Evolutionary conservation across 2,113 vertebrate species (phyloP).

Genomic region (Microcebus lehilahytsara): DNA sequence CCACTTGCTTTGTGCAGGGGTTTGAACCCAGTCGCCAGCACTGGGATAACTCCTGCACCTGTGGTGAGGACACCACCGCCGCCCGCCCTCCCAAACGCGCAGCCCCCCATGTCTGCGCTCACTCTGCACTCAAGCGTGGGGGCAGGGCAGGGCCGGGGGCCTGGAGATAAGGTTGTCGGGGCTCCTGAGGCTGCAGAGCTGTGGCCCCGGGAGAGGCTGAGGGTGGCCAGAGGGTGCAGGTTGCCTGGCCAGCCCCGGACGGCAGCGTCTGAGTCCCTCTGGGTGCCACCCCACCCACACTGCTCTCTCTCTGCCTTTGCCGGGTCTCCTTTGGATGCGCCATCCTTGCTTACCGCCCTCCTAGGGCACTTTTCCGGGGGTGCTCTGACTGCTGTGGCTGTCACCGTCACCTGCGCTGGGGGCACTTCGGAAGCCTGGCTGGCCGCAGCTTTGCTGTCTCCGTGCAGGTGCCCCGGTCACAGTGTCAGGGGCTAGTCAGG

Average conservation of each 20-base stretch:
- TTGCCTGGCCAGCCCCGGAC: not conserved
- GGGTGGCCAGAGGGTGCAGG: not conserved
- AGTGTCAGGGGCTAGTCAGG: not conserved
- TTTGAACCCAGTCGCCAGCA: not conserved
- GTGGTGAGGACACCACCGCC: not conserved
- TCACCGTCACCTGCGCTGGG: not conserved
- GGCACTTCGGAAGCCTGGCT: not conserved
- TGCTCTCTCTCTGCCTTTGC: too few species aligned
- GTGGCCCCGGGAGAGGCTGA: not conserved
- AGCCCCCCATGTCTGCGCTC: not conserved
- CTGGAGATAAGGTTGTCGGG: not conserved
- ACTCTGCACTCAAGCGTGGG: not conserved
- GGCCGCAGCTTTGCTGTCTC: not conserved
- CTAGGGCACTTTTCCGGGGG: not conserved
- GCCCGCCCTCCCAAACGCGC: accelerated
- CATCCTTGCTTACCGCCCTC: accelerated
- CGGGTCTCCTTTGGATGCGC: accelerated
- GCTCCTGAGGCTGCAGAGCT: not conserved
- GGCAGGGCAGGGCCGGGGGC: too few species aligned
- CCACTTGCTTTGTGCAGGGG: not conserved
- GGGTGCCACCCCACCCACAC: accelerated
- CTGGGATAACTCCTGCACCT: too few species aligned
- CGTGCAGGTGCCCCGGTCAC: too few species aligned
- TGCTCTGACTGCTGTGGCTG: not conserved
- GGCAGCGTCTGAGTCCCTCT: not conserved